These are phyloP conservation scores for Lordiphosa andalusiaca DNA, from an alignment of 2,888 invertebrate genomes.

Conservation along the genomic window DNA sequence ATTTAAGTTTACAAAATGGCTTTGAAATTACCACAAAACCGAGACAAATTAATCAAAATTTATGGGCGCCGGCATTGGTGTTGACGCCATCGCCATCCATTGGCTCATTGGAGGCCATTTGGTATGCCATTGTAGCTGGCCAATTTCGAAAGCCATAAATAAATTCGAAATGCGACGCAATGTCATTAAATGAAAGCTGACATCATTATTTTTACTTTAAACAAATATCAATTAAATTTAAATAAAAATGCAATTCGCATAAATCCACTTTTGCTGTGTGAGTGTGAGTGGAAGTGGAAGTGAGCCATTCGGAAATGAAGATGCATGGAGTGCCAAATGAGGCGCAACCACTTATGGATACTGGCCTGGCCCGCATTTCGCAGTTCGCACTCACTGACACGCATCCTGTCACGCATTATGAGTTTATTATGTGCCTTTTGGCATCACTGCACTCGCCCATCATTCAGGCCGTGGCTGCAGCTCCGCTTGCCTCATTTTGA, in stretches of 20 bases:
- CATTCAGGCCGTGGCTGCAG: slow-evolving; percentile 7
- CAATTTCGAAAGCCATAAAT: slow-evolving; percentile 19
- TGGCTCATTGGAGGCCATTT: slow-evolving; percentile 22
- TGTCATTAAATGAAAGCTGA: slow-evolving; percentile 29
- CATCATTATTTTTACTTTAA: slow-evolving; percentile 35
- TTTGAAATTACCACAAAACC: neutral
- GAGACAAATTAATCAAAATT: slow-evolving; percentile 32
- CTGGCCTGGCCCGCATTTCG: slow-evolving; percentile 18
- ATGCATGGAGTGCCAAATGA: slow-evolving; percentile 54
- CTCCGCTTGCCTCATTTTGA: slow-evolving; percentile 32
- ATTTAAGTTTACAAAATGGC: neutral
- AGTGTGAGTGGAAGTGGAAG: slow-evolving; percentile 1
- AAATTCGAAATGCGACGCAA: slow-evolving; percentile 12
- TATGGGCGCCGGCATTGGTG: slow-evolving; percentile 8
- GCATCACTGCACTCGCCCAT: slow-evolving; percentile 34
- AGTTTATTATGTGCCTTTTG: slow-evolving; percentile 55
- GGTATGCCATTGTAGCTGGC: slow-evolving; percentile 7
- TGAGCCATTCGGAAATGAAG: slow-evolving; percentile 26
- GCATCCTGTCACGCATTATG: slow-evolving; percentile 54
- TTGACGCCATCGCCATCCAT: slow-evolving; percentile 30
- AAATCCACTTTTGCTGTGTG: slow-evolving; percentile 27
- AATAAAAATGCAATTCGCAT: slow-evolving; percentile 65
- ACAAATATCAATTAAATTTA: slow-evolving; percentile 63
- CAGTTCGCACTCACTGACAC: slow-evolving; percentile 13
- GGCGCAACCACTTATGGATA: slow-evolving; percentile 43